Evolutionary conservation across 2,797 vertebrate species (phyloP).

Genomic region (Pseudomugil gertrudae): DNA sequence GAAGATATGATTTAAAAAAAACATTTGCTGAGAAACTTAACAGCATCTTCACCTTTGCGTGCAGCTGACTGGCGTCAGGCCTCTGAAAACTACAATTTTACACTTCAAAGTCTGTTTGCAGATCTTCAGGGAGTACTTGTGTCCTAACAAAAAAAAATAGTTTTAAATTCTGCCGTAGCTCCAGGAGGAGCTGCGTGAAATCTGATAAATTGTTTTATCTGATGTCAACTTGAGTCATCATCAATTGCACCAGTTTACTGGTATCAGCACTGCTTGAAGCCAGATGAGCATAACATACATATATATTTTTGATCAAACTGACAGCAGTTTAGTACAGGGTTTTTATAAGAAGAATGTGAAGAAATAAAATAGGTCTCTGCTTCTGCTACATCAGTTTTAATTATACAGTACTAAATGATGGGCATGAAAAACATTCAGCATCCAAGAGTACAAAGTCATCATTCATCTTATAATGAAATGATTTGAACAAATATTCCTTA

Average conservation of each 20-base stretch:
- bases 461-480: neutral
- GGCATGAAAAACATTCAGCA: neutral
- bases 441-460: neutral
- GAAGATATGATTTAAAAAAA: neutral
- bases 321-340: conserved; percentile 1
- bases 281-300: neutral
- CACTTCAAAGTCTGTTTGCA: conserved; percentile 10
- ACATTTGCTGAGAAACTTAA: neutral
- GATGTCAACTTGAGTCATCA: neutral
- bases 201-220: conserved; percentile 10
- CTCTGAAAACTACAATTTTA: neutral
- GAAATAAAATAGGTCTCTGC: conserved; percentile 6
- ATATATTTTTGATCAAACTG: conserved; percentile 10
- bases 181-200: conserved; percentile 2
- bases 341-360: conserved; percentile 2
- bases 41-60: neutral
- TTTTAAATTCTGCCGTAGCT: neutral
- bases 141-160: neutral
- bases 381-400: conserved; percentile 13
- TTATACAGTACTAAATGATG: neutral
- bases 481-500: neutral
- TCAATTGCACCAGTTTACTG: conserved; percentile 1
- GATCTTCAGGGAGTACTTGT: neutral
- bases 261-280: conserved; percentile 5
- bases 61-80: neutral